Base-by-base conservation (phyloP, 2,888 invertebrate species). In the Oeneis ivallda region DNA sequence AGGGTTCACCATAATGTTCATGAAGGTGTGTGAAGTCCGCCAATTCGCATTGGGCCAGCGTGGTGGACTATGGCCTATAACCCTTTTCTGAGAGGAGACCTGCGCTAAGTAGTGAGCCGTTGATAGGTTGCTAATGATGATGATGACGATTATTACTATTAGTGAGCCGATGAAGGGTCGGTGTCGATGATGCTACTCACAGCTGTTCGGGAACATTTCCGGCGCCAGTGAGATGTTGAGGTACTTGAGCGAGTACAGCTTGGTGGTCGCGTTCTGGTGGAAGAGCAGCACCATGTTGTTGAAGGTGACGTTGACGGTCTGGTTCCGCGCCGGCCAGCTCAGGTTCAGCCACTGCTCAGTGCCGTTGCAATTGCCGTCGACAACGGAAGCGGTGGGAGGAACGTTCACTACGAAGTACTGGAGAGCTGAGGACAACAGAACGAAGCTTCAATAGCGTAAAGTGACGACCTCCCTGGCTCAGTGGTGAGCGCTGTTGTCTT, bases 121-220 rank as follows among this genome's bases (percentile, higher is more conserved):
- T n/a, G n/a, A n/a, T n/a, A n/a, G n/a, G n/a, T n/a, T n/a, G n/a
- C n/a, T n/a, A n/a, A n/a, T n/a, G n/a, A n/a, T n/a, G n/a, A n/a
- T n/a, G n/a, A n/a, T n/a, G n/a, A n/a, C n/a, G n/a, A n/a, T n/a
- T n/a, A n/a, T n/a, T n/a, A n/a, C n/a, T n/a, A n/a, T n/a, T n/a
- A n/a, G n/a, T n/a, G n/a, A n/a, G n/a, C n/a, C n/a, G n/a, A n/a
- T n/a, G n/a, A n/a, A n/a, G 26, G 26, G 26, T 26, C 5, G 26
- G 26, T 26, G 5, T 4, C 26, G 26, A 26, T 26, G 26, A 26
- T 26, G 26, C 2, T 26, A 87, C 87, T 89, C 71, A 84, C 90
- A 79, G 13, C 79, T 77, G 67, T 86, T 87, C 32, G 81, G 76
- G 70, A 94, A 93, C 45, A 86, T 80, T 71, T 93, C 81, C 0